These are phyloP conservation scores for Chaetorhynchus papuensis DNA, from an alignment of 2,113 vertebrate genomes.

Conservation along the genomic window DNA sequence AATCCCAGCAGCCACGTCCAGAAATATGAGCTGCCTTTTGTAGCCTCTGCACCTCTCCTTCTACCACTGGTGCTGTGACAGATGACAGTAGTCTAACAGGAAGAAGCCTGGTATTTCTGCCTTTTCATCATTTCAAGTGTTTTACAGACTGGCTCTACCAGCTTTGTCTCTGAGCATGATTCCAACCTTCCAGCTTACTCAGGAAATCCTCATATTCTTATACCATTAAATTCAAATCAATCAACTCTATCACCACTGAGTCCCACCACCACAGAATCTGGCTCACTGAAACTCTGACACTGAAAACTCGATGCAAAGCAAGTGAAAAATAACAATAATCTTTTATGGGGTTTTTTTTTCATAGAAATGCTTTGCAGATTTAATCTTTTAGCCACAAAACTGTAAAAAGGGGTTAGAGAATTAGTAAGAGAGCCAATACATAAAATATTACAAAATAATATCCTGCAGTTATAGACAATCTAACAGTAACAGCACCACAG, in stretches of 20 bases:
- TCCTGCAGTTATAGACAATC: not conserved
- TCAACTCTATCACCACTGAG: not conserved
- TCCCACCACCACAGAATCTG: not conserved
- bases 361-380: not conserved
- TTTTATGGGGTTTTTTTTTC: not conserved
- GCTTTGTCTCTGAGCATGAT: not conserved
- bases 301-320: not conserved
- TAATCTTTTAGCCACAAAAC: not conserved
- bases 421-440: not conserved
- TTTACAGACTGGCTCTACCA: not conserved
- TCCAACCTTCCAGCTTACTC: not conserved
- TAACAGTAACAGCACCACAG: not conserved
- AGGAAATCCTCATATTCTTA: not conserved
- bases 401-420: not conserved
- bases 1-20: constrained; percentile 3
- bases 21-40: not conserved
- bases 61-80: not conserved
- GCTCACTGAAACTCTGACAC: not conserved
- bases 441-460: not conserved
- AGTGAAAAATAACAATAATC: not conserved
- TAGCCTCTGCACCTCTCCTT: not conserved
- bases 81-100: not conserved
- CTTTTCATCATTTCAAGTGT: not conserved
- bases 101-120: not conserved
- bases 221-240: not conserved